Conservation (phyloP, 2,888 invertebrate species). For the Geophilus truncorum region DNA sequence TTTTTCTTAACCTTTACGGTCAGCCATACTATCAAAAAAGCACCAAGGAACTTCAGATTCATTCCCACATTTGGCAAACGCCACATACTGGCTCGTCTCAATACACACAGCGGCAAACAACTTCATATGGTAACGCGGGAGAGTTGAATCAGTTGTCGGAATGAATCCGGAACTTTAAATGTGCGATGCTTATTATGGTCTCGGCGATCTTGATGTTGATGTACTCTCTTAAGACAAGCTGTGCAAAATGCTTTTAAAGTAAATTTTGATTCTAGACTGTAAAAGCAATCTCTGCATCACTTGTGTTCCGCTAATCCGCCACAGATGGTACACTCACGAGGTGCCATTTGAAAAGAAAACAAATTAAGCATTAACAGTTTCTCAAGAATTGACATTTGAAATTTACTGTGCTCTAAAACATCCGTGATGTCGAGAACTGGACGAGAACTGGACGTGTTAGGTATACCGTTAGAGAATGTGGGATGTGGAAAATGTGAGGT, state of each 20-base stretch:
- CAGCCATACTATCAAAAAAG: conserved; percentile 99
- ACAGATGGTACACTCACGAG: conserved; percentile 87
- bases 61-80: conserved; percentile 89
- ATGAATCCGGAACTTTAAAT: conserved; percentile 65
- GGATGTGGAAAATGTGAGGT: no score
- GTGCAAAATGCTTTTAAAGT: conserved; percentile 74
- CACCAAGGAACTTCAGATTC: conserved; percentile 91
- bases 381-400: background rate
- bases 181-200: conserved; percentile 60
- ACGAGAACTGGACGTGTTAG: no score
- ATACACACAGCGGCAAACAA: conserved; percentile 96
- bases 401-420: conserved; percentile 88
- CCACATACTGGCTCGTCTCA: conserved; percentile 96
- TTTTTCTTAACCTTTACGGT: conserved; percentile 72
- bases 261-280: conserved; percentile 57
- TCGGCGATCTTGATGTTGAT: conserved; percentile 55
- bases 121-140: conserved; percentile 85
- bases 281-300: conserved; percentile 84
- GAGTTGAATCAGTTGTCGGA: conserved; percentile 50
- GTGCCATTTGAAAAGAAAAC: conserved; percentile 59
- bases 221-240: conserved; percentile 66
- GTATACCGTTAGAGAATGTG: no score
- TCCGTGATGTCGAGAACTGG: conserved; percentile 91
- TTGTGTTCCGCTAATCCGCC: conserved; percentile 82
- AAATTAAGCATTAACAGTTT: background rate